Evolutionary conservation across 2,113 vertebrate genomes (phyloP).

Genomic region (Carlito syrichta): DNA sequence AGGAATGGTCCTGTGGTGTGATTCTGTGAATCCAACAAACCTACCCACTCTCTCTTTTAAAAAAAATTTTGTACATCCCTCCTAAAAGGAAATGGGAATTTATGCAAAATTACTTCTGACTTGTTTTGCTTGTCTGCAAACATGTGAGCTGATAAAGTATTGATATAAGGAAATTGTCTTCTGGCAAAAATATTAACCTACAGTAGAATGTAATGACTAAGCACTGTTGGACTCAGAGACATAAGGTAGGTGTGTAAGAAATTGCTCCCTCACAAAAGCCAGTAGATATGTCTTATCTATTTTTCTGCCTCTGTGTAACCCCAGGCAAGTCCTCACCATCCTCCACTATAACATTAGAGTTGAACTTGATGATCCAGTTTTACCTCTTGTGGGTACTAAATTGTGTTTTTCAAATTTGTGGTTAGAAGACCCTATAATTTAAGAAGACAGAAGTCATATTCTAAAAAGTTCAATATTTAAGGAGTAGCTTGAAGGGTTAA

Average conservation of each 20-base stretch:
- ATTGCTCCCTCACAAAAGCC: neutral
- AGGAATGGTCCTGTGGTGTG: neutral
- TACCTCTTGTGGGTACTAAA: neutral
- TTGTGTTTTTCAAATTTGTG: neutral
- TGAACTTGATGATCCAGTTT: neutral
- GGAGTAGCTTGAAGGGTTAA: neutral
- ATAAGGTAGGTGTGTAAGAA: neutral
- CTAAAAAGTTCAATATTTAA: neutral
- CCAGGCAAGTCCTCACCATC: neutral
- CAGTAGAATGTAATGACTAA: neutral
- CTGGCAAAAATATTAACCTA: neutral
- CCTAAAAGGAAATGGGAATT: conserved; percentile 51
- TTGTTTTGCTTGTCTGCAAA: conserved; percentile 58
- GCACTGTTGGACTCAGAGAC: neutral
- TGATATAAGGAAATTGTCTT: conserved; percentile 34
- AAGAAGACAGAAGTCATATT: neutral
- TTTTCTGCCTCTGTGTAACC: neutral
- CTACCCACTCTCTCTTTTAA: neutral
- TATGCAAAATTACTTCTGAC: conserved; percentile 57
- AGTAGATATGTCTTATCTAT: neutral
- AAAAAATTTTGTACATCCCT: conserved; percentile 41
- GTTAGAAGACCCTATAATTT: conserved; percentile 18
- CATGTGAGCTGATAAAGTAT: conserved; percentile 42
- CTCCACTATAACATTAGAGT: neutral
- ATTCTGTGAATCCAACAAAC: neutral